A percentile compares a stretch with the other conserved stretches of the same genome.
phyloP scores from a whole-genome alignment of 2,888 invertebrate species.

The Pogonocherus hispidulus region DNA sequence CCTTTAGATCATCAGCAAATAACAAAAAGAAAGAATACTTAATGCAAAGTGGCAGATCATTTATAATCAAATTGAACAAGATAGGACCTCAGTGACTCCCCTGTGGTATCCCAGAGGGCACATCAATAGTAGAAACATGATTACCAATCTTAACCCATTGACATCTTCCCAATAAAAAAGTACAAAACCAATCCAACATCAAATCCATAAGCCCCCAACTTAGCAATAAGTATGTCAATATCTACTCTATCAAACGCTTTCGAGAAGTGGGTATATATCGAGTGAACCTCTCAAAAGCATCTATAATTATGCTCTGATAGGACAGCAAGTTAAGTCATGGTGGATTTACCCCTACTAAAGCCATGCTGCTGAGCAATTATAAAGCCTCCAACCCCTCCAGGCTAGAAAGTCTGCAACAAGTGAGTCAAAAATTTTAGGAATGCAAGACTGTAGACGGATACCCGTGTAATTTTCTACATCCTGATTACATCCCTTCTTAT shows the following conservation, averaged over 20 bases:
- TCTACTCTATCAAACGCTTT: background rate
- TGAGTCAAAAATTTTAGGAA: slow-evolving; percentile 16
- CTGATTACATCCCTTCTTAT: background rate
- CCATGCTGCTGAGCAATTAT: background rate
- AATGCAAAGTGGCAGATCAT: background rate
- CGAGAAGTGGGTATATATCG: background rate
- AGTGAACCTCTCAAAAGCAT: background rate
- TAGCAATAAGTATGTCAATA: background rate
- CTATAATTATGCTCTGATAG: background rate
- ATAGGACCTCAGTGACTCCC: background rate
- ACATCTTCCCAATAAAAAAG: background rate
- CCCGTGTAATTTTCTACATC: slow-evolving; percentile 19
- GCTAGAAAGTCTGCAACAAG: background rate
- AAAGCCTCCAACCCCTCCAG: background rate
- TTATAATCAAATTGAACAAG: background rate
- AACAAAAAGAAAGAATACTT: background rate
- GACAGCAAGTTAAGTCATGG: background rate
- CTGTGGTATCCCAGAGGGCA: background rate
- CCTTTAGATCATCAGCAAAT: background rate
- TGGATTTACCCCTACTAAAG: background rate
- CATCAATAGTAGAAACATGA: background rate
- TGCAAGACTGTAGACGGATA: slow-evolving; percentile 18
- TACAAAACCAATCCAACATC: background rate
- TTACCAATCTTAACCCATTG: background rate
- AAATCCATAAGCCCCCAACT: background rate